phyloP scores from a whole-genome alignment of 2,888 invertebrate genomes.

The Dinocampus coccinellae region DNA sequence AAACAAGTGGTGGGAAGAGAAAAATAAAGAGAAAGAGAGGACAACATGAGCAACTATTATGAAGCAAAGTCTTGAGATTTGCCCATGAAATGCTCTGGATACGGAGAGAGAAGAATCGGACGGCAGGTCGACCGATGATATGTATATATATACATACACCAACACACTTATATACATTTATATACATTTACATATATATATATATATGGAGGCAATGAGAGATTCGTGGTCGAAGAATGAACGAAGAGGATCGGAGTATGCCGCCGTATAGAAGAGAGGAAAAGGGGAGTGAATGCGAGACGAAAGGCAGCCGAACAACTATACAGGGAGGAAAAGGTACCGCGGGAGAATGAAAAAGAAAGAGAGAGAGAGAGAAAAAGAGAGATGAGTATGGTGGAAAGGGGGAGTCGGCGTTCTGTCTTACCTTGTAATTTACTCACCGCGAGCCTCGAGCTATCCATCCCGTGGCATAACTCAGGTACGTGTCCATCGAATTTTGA shows the following conservation, averaged over 20 bases:
- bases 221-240: conserved; percentile 19
- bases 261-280: conserved; percentile 18
- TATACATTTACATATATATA: neutral
- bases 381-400: conserved; percentile 39
- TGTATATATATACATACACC: neutral
- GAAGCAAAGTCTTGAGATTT: conserved; percentile 25
- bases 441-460: conserved; percentile 65
- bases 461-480: conserved; percentile 65
- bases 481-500: conserved; percentile 53
- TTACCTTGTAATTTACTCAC: conserved; percentile 68
- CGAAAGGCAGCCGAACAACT: conserved; percentile 2
- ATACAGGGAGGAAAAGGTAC: neutral
- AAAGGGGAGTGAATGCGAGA: conserved; percentile 37
- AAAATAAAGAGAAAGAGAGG: neutral
- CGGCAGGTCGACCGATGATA: neutral
- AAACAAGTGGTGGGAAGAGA: conserved; percentile 3
- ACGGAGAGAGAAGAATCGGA: conserved; percentile 6
- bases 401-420: conserved; percentile 61
- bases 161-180: neutral
- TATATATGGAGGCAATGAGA: neutral
- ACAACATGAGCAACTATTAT: neutral
- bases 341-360: conserved; percentile 23
- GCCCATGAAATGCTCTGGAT: conserved; percentile 34
- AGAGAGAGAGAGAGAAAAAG: conserved; percentile 37
- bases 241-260: conserved; percentile 15